A percentile compares a stretch with the other conserved stretches of the same genome.
Conservation (phyloP, 2,797 vertebrate species). For the Acrossocheilus fasciatus region DNA sequence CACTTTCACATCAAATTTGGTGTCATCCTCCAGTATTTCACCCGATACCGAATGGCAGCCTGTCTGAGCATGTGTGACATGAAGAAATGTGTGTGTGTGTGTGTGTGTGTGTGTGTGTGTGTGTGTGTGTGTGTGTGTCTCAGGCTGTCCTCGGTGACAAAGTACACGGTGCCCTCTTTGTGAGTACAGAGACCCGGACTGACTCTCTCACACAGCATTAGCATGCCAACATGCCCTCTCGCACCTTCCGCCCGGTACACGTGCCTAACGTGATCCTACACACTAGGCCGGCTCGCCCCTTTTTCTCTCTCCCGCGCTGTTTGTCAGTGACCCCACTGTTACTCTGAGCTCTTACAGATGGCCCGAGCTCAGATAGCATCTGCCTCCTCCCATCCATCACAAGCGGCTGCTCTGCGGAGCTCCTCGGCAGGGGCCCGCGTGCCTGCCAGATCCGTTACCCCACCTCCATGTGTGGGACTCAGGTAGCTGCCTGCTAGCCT, state of each 20-base stretch:
- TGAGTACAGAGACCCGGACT: constrained; percentile 30
- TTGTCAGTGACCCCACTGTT: constrained; percentile 62
- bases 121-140: constrained; percentile 24
- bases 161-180: constrained; percentile 27
- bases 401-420: constrained; percentile 46
- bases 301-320: constrained; percentile 41
- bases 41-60: constrained; percentile 25
- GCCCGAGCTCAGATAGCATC: constrained; percentile 63
- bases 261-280: constrained; percentile 40
- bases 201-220: constrained; percentile 24
- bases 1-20: constrained; percentile 27
- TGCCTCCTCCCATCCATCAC: constrained; percentile 63
- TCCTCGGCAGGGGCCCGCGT: constrained; percentile 54
- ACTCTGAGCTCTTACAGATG: constrained; percentile 63
- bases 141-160: constrained; percentile 31
- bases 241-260: constrained; percentile 29
- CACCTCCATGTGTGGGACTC: constrained; percentile 26
- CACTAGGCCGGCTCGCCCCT: constrained; percentile 15
- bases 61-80: constrained; percentile 42
- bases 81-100: constrained; percentile 17
- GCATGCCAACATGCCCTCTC: constrained; percentile 39
- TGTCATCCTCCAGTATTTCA: constrained; percentile 17
- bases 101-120: constrained; percentile 29
- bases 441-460: constrained; percentile 50
- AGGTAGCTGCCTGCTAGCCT: constrained; percentile 39